phyloP scores from a whole-genome alignment of 1,140 invertebrate species.

The Drosophila truncata region DNA sequence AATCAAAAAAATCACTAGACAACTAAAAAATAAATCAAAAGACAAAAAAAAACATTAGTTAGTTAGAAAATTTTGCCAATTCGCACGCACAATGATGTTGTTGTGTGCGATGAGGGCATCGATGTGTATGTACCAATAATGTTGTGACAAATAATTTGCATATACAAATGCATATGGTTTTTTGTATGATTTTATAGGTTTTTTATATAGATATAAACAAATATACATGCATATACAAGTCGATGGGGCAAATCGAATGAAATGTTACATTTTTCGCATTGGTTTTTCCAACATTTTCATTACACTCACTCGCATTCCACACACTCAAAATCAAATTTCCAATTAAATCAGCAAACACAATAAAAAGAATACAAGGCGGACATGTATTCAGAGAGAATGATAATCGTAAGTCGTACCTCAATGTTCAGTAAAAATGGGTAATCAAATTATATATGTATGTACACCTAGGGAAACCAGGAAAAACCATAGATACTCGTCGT shows the following conservation, averaged over 20 bases:
- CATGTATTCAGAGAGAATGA: conserved; percentile 70
- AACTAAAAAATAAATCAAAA: conserved; percentile 9
- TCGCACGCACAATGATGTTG: conserved; percentile 20
- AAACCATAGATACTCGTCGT: neutral
- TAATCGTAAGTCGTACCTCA: conserved; percentile 84
- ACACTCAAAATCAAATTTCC: conserved; percentile 8
- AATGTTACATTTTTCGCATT: conserved; percentile 35
- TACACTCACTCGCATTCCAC: conserved; percentile 10
- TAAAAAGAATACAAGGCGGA: conserved; percentile 61
- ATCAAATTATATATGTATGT: conserved; percentile 29
- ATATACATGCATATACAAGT: conserved; percentile 55
- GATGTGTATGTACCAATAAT: conserved; percentile 56
- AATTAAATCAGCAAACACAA: conserved; percentile 57
- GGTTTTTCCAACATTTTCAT: conserved; percentile 39
- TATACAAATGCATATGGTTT: conserved; percentile 46
- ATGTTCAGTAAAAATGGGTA: conserved; percentile 73
- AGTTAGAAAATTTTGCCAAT: conserved; percentile 67
- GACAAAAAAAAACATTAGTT: conserved; percentile 59
- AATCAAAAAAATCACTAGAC: conserved; percentile 17
- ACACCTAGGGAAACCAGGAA: conserved; percentile 11
- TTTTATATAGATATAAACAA: conserved; percentile 52
- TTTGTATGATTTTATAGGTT: conserved; percentile 60
- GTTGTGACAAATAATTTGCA: conserved; percentile 83
- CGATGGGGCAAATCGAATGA: conserved; percentile 30
- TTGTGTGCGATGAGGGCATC: conserved; percentile 13